Conservation (phyloP, 2,113 vertebrate genomes). For the Burhinus oedicnemus region DNA sequence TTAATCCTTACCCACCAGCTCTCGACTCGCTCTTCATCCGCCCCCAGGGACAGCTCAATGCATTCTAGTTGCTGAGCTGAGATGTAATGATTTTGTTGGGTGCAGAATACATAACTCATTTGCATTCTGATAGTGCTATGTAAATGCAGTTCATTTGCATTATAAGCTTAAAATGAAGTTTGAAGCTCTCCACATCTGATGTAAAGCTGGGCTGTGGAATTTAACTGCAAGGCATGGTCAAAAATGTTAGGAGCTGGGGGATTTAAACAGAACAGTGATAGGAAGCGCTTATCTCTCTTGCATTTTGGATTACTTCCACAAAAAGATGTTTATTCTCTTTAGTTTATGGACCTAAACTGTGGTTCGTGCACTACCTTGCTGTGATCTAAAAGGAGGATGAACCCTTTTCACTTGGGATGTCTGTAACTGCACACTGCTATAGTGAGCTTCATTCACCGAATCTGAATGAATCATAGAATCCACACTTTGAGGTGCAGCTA, state of each 20-base stretch:
- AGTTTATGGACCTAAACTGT: neutral
- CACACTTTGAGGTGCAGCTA: accelerated
- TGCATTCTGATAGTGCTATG: neutral
- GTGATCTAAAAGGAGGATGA: neutral
- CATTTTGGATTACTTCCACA: neutral
- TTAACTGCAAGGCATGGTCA: neutral
- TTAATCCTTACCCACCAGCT: no score
- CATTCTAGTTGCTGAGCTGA: no score
- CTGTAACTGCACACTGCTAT: neutral
- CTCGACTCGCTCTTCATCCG: no score
- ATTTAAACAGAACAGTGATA: neutral
- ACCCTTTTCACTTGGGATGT: neutral
- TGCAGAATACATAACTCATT: neutral
- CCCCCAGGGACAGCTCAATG: no score
- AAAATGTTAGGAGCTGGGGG: neutral
- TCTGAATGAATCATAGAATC: neutral
- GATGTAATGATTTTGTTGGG: neutral
- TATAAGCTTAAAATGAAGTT: neutral
- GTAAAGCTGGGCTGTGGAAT: neutral
- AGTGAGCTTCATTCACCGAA: accelerated
- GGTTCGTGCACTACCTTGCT: neutral
- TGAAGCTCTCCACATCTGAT: neutral
- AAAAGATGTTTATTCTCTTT: neutral
- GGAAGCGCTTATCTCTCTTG: neutral
- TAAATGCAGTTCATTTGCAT: neutral